Evolutionary conservation across 2,888 invertebrate species (phyloP).

Genomic region (Sialis lutaria): DNA sequence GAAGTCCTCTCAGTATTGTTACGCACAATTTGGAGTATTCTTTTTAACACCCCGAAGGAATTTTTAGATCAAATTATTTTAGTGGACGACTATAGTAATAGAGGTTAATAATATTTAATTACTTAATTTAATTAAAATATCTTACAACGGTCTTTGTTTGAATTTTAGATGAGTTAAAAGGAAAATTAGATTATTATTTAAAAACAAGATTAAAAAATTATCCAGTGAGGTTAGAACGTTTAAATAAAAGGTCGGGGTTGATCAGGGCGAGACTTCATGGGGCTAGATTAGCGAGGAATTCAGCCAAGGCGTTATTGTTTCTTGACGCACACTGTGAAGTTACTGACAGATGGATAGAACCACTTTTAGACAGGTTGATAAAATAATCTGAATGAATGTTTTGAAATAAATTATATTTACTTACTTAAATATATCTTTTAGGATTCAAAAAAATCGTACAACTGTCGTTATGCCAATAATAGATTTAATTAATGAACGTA

Average conservation of each 20-base stretch:
- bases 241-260: conserved; percentile 61
- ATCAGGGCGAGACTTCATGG: conserved; percentile 83
- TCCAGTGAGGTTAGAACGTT: conserved; percentile 53
- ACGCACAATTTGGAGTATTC: conserved; percentile 77
- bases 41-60: conserved; percentile 50
- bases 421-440: background rate
- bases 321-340: conserved; percentile 87
- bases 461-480: conserved; percentile 88
- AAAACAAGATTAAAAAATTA: conserved; percentile 47
- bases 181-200: conserved; percentile 65
- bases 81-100: conserved; percentile 85
- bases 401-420: background rate
- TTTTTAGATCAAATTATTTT: conserved; percentile 82
- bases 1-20: conserved; percentile 59
- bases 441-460: conserved; percentile 56
- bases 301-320: conserved; percentile 68
- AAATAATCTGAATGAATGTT: background rate
- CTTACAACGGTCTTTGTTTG: background rate
- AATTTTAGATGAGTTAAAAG: conserved; percentile 45
- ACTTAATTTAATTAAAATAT: conserved; percentile 1
- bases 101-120: conserved; percentile 24
- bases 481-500: conserved; percentile 76
- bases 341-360: conserved; percentile 70
- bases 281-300: conserved; percentile 49
- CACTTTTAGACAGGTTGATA: conserved; percentile 52